Conservation (phyloP, 2,888 invertebrate genomes). For the Monopis laevigella region DNA sequence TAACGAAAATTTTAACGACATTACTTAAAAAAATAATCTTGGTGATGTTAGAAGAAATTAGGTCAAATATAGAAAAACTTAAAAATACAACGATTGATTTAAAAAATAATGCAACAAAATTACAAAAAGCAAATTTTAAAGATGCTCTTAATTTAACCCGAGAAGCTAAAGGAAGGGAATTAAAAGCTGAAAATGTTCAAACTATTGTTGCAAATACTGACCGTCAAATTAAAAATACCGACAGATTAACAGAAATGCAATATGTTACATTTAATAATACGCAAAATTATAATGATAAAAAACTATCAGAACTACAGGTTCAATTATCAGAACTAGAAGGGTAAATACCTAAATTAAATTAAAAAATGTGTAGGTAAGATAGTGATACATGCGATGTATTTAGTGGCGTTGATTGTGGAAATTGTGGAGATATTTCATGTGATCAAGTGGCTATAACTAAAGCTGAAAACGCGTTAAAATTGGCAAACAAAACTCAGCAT, state of each 20-base stretch:
- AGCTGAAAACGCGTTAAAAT: slow-evolving; percentile 87
- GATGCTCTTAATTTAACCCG: slow-evolving; percentile 93
- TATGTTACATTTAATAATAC: slow-evolving; percentile 63
- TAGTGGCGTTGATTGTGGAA: slow-evolving; percentile 95
- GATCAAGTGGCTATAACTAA: slow-evolving; percentile 89
- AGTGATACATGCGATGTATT: slow-evolving; percentile 92
- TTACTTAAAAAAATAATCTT: slow-evolving; percentile 77
- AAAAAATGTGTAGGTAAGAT: slow-evolving; percentile 83
- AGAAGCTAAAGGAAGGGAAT: slow-evolving; percentile 75
- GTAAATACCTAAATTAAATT: slow-evolving; percentile 86
- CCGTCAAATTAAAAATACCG: slow-evolving; percentile 60
- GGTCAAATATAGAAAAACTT: slow-evolving; percentile 70
- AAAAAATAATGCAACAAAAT: slow-evolving; percentile 86
- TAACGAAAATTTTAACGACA: slow-evolving; percentile 64
- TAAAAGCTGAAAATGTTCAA: slow-evolving; percentile 65
- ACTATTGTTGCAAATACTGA: slow-evolving; percentile 55
- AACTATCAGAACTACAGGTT: slow-evolving; percentile 71
- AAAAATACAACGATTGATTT: slow-evolving; percentile 79
- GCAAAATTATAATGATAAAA: slow-evolving; percentile 76
- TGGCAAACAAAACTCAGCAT: slow-evolving; percentile 86
- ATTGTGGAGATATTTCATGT: slow-evolving; percentile 92
- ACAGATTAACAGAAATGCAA: slow-evolving; percentile 53
- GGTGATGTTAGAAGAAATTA: slow-evolving; percentile 75
- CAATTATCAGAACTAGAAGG: slow-evolving; percentile 74
- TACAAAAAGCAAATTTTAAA: slow-evolving; percentile 95